Evolutionary conservation across 2,113 vertebrate species (phyloP).

Genomic region (Sinosuthora webbiana): DNA sequence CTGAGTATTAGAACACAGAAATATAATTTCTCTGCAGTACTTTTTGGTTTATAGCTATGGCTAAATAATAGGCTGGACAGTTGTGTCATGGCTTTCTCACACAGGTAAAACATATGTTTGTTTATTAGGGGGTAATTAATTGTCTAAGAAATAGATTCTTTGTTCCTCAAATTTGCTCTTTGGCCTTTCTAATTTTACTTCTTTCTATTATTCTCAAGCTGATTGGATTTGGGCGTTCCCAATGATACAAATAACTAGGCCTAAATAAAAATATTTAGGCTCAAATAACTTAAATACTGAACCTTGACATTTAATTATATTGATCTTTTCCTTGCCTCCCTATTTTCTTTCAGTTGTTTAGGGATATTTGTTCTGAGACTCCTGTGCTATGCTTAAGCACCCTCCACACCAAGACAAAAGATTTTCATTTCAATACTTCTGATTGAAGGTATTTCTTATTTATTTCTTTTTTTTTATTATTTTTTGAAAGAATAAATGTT

Average conservation of each 20-base stretch:
- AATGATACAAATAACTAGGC: too few species aligned
- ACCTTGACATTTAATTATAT: constrained; percentile 43
- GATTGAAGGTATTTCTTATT: neutral
- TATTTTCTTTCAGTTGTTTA: constrained; percentile 28
- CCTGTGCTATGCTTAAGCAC: neutral
- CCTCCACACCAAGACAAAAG: neutral
- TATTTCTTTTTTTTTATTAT: neutral
- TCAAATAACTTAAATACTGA: constrained; percentile 34
- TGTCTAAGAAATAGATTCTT: neutral
- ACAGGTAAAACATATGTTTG: neutral
- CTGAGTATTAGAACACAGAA: neutral
- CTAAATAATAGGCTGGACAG: neutral
- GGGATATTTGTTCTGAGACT: constrained; percentile 12
- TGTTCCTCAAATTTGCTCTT: neutral
- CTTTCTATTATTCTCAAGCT: neutral
- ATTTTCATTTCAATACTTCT: neutral
- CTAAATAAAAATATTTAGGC: too few species aligned
- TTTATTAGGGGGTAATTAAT: neutral
- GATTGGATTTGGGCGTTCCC: constrained; percentile 16
- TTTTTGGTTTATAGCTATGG: neutral
- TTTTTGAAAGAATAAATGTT: neutral
- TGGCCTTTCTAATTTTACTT: constrained; percentile 13
- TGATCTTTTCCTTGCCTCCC: neutral
- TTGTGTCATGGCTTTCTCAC: neutral
- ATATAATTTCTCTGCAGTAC: neutral